These are phyloP conservation scores for Echeneis naucrates DNA, from an alignment of 2,797 vertebrate species.

Conservation along the genomic window DNA sequence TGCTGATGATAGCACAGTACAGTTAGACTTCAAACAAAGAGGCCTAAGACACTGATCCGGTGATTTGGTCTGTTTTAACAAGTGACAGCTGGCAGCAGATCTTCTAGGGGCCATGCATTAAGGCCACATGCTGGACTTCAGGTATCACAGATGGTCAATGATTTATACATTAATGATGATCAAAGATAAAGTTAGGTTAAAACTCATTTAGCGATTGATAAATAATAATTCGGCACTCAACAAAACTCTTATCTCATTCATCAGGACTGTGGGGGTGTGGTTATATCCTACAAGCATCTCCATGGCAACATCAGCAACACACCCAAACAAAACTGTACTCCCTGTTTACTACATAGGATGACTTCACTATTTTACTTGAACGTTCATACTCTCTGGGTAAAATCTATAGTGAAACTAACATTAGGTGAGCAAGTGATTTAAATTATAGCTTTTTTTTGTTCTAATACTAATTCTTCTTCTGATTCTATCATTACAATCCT, in stretches of 20 bases:
- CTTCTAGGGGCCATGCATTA: background rate
- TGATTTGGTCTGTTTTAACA: conserved; percentile 38
- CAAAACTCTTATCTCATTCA: background rate
- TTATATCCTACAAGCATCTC: conserved; percentile 8
- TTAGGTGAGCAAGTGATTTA: background rate
- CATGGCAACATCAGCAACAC: conserved; percentile 20
- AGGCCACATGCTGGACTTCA: conserved; percentile 24
- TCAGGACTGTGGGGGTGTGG: conserved; percentile 2
- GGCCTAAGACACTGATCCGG: conserved; percentile 43
- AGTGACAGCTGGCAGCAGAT: conserved; percentile 55
- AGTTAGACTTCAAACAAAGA: conserved; percentile 56
- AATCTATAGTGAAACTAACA: no score
- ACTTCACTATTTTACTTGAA: background rate
- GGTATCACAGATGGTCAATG: background rate
- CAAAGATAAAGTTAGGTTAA: background rate
- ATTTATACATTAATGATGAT: no score
- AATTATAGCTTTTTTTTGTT: no score
- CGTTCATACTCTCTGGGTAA: background rate
- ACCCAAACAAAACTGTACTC: conserved; percentile 5
- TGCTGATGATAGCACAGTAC: conserved; percentile 45
- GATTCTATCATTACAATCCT: background rate
- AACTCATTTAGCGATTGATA: background rate
- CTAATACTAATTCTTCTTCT: background rate
- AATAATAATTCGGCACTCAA: background rate
- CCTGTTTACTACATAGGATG: background rate